These are phyloP conservation scores for Pontoporia blainvillei DNA, from an alignment of 2,113 vertebrate species.

Conservation along the genomic window DNA sequence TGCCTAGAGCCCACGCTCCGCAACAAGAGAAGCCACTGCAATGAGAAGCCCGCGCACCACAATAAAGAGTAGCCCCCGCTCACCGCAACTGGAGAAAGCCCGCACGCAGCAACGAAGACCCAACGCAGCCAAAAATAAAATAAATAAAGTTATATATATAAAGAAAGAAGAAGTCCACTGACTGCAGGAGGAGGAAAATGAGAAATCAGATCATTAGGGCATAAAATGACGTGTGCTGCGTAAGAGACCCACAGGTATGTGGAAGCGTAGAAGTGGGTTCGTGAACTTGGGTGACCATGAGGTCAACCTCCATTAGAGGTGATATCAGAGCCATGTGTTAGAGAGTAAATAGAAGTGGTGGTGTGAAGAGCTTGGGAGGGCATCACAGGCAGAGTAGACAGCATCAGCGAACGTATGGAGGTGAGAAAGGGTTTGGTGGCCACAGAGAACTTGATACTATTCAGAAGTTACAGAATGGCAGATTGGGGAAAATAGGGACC, in stretches of 20 bases:
- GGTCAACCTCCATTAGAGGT: background rate
- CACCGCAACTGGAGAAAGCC: too few relatives aligned
- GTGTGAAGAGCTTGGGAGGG: background rate
- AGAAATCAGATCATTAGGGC: background rate
- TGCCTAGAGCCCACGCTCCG: accelerated
- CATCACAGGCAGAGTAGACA: background rate
- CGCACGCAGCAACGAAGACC: too few relatives aligned
- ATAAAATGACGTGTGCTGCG: background rate
- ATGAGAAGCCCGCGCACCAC: accelerated
- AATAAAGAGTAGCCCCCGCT: accelerated
- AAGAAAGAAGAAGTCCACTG: background rate
- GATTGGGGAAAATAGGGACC: background rate
- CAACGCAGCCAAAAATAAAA: too few relatives aligned
- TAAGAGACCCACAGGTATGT: too few relatives aligned
- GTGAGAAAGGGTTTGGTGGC: too few relatives aligned
- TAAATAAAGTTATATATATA: too few relatives aligned
- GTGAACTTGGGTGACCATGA: background rate
- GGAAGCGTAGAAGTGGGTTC: background rate
- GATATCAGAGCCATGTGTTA: background rate
- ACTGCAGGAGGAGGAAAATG: background rate
- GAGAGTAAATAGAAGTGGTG: background rate
- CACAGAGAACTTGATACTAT: background rate
- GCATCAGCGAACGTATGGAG: background rate
- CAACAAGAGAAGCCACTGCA: too few relatives aligned
- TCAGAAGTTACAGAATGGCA: background rate